Base-by-base conservation (phyloP, 2,113 vertebrate genomes). In the Dipodomys stephensi region DNA sequence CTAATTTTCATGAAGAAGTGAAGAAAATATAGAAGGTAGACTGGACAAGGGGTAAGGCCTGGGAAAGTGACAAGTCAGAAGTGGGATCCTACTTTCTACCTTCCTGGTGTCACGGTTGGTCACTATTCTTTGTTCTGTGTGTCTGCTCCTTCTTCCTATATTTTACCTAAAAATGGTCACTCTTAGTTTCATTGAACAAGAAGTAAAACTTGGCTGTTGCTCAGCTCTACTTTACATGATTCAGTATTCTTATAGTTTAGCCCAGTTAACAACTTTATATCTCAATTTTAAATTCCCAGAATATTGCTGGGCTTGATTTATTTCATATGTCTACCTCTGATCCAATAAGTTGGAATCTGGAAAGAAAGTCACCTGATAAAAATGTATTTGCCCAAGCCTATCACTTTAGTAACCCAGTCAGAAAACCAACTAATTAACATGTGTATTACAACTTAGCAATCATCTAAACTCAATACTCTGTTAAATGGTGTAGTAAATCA, bases 361-460 rank as follows among this genome's bases (percentile, higher is more conserved):
- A 81, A 32, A 73, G 20, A 60, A 46, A 28, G 32, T 87, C 49
- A 69, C 23, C 8, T 57, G 46, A 53, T 79, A 62, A 79, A n/a
- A 93, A 88, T 39, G 25, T 7, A 27, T 57, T 53, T 87, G n/a
- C 68, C n/a, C 35, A 81, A 68, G 23, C 62, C 1, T 2, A 79
- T 53, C 25, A 57, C 81, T 78, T 87, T 57, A 53, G 71, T 12
- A 62, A 62, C 22, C 23, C 25, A 69, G 89, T 89, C 13, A 57
- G 65, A 87, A 94, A 91, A 91, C 64, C 32, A 91, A 71, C 9
- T 90, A 81, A 94, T 90, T 88, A 93, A 92, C 46, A 83, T 64
- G 30, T 46, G n/a, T 84, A 20, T 46, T 65, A 18, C n/a, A 85
- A 72, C 20, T 57, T 27, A 46, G 30, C 53, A 57, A 32, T 18